These are phyloP conservation scores for Percopsis transmontana DNA, from an alignment of 2,113 vertebrate species.

Conservation along the genomic window DNA sequence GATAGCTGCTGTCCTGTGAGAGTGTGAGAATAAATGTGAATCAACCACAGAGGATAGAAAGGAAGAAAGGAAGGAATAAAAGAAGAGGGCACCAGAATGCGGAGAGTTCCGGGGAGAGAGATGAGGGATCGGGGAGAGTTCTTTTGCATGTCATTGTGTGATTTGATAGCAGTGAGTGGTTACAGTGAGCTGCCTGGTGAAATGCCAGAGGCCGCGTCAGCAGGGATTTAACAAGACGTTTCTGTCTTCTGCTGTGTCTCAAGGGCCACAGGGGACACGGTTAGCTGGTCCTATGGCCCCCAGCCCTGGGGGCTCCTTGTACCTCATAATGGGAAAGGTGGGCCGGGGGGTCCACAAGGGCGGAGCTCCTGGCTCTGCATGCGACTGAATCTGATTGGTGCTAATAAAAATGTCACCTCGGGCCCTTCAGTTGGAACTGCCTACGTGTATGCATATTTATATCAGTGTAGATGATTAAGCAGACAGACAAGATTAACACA, in stretches of 20 bases:
- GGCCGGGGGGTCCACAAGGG: constrained; percentile 12
- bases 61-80: neutral
- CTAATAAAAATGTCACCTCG: constrained; percentile 31
- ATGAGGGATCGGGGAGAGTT: neutral
- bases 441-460: neutral
- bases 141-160: constrained; percentile 8
- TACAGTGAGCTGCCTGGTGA: constrained; percentile 17
- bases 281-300: constrained; percentile 16
- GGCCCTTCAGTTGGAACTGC: neutral
- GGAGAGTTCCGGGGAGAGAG: neutral
- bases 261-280: constrained; percentile 31
- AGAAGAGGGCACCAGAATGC: neutral
- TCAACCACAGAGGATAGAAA: neutral
- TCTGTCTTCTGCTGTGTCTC: constrained; percentile 32
- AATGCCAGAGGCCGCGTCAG: constrained; percentile 13
- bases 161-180: neutral
- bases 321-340: constrained; percentile 37
- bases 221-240: constrained; percentile 26
- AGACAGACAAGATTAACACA: neutral
- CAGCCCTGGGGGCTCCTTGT: constrained; percentile 4
- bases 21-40: neutral
- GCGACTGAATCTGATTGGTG: constrained; percentile 36
- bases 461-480: neutral
- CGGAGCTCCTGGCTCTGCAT: constrained; percentile 14
- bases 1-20: neutral